These are phyloP conservation scores for Sebastes trivittatus DNA, from an alignment of 2,797 vertebrate genomes.

Conservation along the genomic window DNA sequence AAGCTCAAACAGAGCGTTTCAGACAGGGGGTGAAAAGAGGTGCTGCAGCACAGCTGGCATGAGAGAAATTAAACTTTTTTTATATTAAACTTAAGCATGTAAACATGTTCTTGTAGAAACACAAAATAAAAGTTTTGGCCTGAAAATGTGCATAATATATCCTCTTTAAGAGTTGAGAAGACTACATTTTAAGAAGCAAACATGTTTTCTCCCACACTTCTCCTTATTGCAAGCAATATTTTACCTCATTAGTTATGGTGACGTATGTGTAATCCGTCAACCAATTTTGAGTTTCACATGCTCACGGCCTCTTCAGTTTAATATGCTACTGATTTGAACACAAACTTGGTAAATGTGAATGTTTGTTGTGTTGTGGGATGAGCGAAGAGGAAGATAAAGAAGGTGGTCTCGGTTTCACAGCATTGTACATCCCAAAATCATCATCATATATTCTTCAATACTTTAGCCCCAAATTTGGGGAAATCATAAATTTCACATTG, in stretches of 20 bases:
- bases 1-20: too few relatives aligned
- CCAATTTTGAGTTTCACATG: background rate
- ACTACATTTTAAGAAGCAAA: background rate
- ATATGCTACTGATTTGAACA: background rate
- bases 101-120: background rate
- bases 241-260: background rate
- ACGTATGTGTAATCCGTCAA: background rate
- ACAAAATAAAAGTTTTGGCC: background rate
- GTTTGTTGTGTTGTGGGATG: background rate
- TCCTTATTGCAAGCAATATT: background rate
- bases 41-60: too few relatives aligned
- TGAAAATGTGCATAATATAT: background rate
- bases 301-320: background rate
- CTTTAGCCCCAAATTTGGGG: background rate
- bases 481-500: background rate
- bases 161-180: background rate
- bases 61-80: too few relatives aligned
- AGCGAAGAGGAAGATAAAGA: background rate
- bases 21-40: too few relatives aligned
- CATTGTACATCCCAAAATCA: background rate
- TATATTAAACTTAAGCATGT: too few relatives aligned
- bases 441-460: background rate
- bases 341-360: background rate
- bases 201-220: too few relatives aligned
- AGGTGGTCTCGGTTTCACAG: background rate